Base-by-base conservation (phyloP, 1,140 invertebrate genomes). In the Bombus terrestris region DNA sequence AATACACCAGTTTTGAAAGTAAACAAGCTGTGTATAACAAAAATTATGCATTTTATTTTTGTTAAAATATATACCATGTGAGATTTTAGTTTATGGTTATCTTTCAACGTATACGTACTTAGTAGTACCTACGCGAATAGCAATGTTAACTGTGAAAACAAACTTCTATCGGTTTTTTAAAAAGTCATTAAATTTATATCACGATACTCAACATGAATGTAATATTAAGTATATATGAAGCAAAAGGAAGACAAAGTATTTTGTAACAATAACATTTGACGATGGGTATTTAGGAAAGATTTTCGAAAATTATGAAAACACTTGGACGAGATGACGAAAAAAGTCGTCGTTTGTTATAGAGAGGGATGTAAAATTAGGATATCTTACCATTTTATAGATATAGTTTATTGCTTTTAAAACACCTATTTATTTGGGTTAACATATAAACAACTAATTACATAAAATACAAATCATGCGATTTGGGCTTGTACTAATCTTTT, bases 401-500 rank as follows among this genome's bases (percentile, higher is more conserved):
- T 2, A 15, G 35, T n/a, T 62, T 35, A 35, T 28, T 13, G 10
- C 47, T n/a, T n/a, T 22, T 28, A 15, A 41, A n/a, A 3, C 3
- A 18, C 2, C 9, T 71, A 18, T 71, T 71, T 4, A 35, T 41
- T 78, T 71, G 22, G 1, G 28, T 57, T 35, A 35, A 59, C 35
- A 9, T 22, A 28, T 35, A 32, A 28, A 3, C 13, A 15, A 39
- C 1, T 72, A 13, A 15, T 41, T 15, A 28, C 15, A 25, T 10
- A 64, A 76, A 47, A 1, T 25, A 25, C 13, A 43, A 84, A 79
- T 32, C 37, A 84, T 84, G 82, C n/a, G 1, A 59, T 41, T 79
- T 2, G 59, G 59, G 6, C 10, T 32, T 13, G 13, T 71, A 35
- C 10, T 41, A 22, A 12, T 62, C 28, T 12, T 71, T 59, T 59